Evolutionary conservation across 2,888 invertebrate species (phyloP).

Genomic region (Acholoe squamosa): DNA sequence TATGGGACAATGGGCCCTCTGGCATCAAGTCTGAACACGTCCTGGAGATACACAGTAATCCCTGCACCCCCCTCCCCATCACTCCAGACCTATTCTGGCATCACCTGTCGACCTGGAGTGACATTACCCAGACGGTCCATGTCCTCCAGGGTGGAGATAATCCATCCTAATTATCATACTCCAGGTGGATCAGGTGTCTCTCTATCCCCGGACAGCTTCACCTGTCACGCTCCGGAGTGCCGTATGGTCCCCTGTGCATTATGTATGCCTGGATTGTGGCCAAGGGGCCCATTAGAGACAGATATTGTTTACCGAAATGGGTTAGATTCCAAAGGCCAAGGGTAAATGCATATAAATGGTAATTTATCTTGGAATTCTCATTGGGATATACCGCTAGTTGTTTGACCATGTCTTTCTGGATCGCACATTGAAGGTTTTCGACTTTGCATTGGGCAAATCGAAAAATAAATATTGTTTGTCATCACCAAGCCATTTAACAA

Average conservation of each 20-base stretch:
- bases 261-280: background rate
- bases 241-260: background rate
- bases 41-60: background rate
- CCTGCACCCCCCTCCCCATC: background rate
- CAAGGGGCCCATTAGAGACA: background rate
- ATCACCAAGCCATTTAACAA: no score
- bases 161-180: background rate
- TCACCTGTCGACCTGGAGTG: background rate
- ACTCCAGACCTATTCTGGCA: background rate
- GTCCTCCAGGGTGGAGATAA: constrained; percentile 1
- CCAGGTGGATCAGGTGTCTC: constrained; percentile 12
- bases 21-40: constrained; percentile 7
- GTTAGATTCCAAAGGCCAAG: no score
- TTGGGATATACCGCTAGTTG: no score
- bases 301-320: no score
- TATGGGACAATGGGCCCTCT: no score
- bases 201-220: background rate
- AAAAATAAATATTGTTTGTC: no score
- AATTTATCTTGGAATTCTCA: no score
- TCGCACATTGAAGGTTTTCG: no score
- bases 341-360: no score
- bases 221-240: background rate
- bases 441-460: no score
- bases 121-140: background rate
- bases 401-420: no score